These are phyloP conservation scores for Pteropus rufus DNA, from an alignment of 2,797 vertebrate species.

Conservation along the genomic window DNA sequence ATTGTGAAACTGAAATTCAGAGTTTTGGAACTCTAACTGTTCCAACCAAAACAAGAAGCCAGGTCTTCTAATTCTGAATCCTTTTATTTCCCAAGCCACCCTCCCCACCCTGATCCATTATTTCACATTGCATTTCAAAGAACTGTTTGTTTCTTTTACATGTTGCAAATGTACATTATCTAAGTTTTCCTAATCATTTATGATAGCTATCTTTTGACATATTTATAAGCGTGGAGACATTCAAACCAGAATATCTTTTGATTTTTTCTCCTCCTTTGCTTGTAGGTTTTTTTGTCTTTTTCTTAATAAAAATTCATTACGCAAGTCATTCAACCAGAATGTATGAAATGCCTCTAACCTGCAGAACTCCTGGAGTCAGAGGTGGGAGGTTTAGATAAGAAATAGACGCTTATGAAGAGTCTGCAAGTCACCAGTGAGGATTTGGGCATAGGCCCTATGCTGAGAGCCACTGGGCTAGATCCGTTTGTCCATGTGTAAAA, in stretches of 20 bases:
- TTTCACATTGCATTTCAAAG: neutral
- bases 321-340: constrained; percentile 47
- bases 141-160: neutral
- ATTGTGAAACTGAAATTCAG: neutral
- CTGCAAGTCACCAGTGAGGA: neutral
- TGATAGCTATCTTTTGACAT: neutral
- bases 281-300: neutral
- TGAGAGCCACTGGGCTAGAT: constrained; percentile 6
- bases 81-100: neutral
- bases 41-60: neutral
- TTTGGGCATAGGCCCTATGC: neutral
- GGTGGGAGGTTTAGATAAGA: constrained; percentile 1
- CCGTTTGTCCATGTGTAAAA: constrained; percentile 44
- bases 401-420: neutral
- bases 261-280: neutral
- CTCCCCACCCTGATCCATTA: neutral
- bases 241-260: neutral
- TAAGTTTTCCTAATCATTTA: neutral
- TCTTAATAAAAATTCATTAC: constrained; percentile 62
- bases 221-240: neutral
- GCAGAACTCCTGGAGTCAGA: neutral
- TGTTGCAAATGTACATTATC: neutral
- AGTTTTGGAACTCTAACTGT: neutral
- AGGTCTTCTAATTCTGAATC: neutral
- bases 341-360: constrained; percentile 39